Conservation (phyloP, 2,888 invertebrate species). For the Microctonus aethiopoides region DNA sequence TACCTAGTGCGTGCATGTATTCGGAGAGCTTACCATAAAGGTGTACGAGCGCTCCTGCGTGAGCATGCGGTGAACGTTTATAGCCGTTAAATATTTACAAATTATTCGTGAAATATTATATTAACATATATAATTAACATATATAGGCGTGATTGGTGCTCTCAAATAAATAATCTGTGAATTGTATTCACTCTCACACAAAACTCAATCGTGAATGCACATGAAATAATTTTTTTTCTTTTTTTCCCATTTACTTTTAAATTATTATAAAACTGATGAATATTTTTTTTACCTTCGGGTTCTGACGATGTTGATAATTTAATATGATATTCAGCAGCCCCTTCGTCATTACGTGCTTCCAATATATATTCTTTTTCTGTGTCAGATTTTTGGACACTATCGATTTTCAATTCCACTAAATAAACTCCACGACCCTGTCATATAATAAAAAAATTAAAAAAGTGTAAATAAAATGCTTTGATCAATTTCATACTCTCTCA, state of each 20-base stretch:
- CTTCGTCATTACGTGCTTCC: conserved; percentile 77
- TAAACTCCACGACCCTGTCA: conserved; percentile 77
- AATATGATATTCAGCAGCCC: conserved; percentile 74
- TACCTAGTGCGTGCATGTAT: conserved; percentile 67
- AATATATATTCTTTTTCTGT: conserved; percentile 79
- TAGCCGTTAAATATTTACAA: conserved; percentile 52
- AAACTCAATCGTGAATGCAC: conserved; percentile 10
- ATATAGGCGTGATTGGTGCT: conserved; percentile 17
- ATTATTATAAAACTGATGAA: conserved; percentile 22
- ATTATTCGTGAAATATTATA: conserved; percentile 6
- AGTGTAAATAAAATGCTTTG: not conserved
- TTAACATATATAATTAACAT: conserved; percentile 10
- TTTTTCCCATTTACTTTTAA: not conserved
- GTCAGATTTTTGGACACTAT: conserved; percentile 78
- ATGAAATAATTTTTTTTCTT: conserved; percentile 2
- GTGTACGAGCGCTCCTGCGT: conserved; percentile 65
- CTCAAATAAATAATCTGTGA: conserved; percentile 19
- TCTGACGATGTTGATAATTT: conserved; percentile 76
- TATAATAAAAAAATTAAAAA: conserved; percentile 14
- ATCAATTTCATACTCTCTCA: not conserved
- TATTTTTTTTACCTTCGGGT: conserved; percentile 70
- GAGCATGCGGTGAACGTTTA: conserved; percentile 59
- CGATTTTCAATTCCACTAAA: conserved; percentile 76
- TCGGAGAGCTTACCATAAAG: conserved; percentile 67
- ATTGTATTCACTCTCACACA: conserved; percentile 7